Conservation (phyloP, 2,797 vertebrate species). For the Rallus crepitans region DNA sequence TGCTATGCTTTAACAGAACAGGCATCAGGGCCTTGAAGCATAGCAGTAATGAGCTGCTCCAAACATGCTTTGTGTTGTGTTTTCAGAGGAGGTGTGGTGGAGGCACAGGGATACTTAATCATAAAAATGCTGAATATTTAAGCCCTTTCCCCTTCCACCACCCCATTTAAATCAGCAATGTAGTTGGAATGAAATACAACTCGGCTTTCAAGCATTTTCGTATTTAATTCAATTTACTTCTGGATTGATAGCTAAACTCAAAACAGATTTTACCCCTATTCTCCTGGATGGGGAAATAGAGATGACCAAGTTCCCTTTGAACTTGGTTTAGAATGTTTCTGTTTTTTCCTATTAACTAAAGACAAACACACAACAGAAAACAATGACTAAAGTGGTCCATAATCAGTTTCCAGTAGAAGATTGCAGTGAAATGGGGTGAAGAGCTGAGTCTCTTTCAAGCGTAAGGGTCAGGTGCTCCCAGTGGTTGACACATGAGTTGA, state of each 20-base stretch:
- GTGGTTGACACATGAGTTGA: background rate
- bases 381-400: background rate
- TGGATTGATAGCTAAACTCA: conserved; percentile 69
- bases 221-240: conserved; percentile 73
- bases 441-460: background rate
- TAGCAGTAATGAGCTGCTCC: background rate
- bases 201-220: conserved; percentile 71
- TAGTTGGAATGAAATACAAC: conserved; percentile 63
- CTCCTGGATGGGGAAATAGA: conserved; percentile 18
- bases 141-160: background rate
- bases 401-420: background rate
- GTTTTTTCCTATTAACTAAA: conserved; percentile 13
- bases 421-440: background rate
- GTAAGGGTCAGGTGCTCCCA: background rate
- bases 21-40: background rate
- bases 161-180: conserved; percentile 48
- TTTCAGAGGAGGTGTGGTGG: conserved; percentile 40
- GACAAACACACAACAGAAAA: conserved; percentile 51
- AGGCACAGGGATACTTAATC: conserved; percentile 30
- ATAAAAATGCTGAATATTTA: conserved; percentile 62
- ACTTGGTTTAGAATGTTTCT: conserved; percentile 48
- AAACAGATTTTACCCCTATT: conserved; percentile 63
- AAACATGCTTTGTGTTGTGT: conserved; percentile 7
- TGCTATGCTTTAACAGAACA: background rate
- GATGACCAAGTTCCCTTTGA: conserved; percentile 61